Conservation (phyloP, 2,888 invertebrate species). For the Tryphoninae sp. region DNA sequence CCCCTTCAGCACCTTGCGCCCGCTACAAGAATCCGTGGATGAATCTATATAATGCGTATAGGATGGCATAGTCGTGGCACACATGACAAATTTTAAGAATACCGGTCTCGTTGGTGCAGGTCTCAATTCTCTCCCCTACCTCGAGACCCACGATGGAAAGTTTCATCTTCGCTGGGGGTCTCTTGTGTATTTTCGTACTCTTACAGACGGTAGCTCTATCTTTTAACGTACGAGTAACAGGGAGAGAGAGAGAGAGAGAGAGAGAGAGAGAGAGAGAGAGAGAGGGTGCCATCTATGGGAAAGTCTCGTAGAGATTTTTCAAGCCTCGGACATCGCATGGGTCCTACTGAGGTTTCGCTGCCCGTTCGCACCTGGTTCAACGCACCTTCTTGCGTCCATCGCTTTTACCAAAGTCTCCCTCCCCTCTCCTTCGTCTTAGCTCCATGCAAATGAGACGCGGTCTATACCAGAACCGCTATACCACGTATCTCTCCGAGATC, state of each 20-base stretch:
- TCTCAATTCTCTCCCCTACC: constrained; percentile 34
- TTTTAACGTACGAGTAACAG: background rate
- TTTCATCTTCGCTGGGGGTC: constrained; percentile 76
- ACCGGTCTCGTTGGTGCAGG: constrained; percentile 59
- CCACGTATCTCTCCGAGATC: background rate
- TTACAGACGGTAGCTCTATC: constrained; percentile 30
- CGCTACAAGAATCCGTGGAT: constrained; percentile 52
- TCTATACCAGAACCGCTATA: background rate
- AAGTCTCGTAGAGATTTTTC: constrained; percentile 70
- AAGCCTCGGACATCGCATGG: constrained; percentile 49
- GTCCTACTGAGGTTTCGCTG: constrained; percentile 42
- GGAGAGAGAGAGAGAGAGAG: constrained; percentile 14
- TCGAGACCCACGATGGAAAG: constrained; percentile 25
- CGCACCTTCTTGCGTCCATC: constrained; percentile 36
- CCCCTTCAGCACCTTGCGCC: constrained; percentile 74
- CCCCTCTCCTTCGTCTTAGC: constrained; percentile 68
- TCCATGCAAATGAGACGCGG: constrained; percentile 76
- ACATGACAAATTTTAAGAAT: constrained; percentile 54
- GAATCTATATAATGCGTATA: background rate
- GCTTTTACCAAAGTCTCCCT: constrained; percentile 15
- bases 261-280: constrained; percentile 16
- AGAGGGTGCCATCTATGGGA: constrained; percentile 71
- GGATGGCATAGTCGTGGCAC: background rate
- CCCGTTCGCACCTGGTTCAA: constrained; percentile 60
- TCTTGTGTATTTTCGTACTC: constrained; percentile 67